Evolutionary conservation across 2,888 invertebrate species (phyloP).

Genomic region (Druceiella hillmani): DNA sequence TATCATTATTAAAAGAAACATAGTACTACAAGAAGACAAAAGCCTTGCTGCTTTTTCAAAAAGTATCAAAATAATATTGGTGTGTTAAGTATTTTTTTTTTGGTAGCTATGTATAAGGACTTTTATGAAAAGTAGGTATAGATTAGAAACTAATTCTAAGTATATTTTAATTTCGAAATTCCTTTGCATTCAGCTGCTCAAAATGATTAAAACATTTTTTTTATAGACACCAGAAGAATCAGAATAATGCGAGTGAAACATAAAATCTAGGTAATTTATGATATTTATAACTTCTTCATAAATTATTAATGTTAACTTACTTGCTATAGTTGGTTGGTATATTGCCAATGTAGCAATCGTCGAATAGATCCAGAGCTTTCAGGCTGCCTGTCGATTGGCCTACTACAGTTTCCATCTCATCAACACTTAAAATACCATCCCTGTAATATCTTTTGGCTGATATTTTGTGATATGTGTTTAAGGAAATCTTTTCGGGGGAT

Average conservation of each 20-base stretch:
- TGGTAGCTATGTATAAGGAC: too few species aligned
- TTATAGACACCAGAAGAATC: too few species aligned
- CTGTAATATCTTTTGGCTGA: conserved; percentile 64
- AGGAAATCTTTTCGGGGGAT: conserved; percentile 56
- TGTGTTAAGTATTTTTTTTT: too few species aligned
- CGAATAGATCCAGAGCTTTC: conserved; percentile 62
- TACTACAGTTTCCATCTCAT: conserved; percentile 60
- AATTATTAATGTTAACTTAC: conserved; percentile 35
- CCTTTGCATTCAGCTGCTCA: too few species aligned
- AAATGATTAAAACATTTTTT: too few species aligned
- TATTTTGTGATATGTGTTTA: conserved; percentile 60
- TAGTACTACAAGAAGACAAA: too few species aligned
- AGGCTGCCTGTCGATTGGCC: conserved; percentile 64
- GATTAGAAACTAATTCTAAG: too few species aligned
- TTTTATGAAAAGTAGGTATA: too few species aligned
- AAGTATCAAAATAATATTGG: neutral
- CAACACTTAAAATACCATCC: conserved; percentile 64
- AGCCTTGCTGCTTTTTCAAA: neutral
- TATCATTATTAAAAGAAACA: too few species aligned
- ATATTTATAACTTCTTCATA: neutral
- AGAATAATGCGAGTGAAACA: neutral
- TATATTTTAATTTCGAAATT: too few species aligned
- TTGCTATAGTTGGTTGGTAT: conserved; percentile 59
- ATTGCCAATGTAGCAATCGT: conserved; percentile 64
- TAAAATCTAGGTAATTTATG: neutral